Evolutionary conservation across 2,797 vertebrate species (phyloP).

Genomic region (Enteromius anoplus): DNA sequence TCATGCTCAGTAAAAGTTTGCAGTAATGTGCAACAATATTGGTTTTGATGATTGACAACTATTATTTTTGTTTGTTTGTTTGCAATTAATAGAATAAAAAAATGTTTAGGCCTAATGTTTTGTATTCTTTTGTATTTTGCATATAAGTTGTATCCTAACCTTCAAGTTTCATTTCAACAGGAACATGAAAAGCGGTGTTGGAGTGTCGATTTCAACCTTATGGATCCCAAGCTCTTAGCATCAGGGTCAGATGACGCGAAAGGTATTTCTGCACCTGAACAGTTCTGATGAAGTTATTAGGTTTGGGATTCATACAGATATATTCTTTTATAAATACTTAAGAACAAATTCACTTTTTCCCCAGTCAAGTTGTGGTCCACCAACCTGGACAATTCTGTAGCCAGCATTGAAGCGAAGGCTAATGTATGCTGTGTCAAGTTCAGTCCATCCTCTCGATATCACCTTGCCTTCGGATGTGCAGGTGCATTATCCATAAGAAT

Average conservation of each 20-base stretch:
- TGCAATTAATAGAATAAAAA: neutral
- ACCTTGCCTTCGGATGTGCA: slow-evolving; percentile 98
- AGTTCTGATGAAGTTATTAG: neutral
- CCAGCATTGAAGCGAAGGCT: slow-evolving; percentile 98
- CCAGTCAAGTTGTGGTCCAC: slow-evolving; percentile 98
- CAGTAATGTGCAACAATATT: neutral
- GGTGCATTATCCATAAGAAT: slow-evolving; percentile 73
- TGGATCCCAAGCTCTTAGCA: slow-evolving; percentile 98
- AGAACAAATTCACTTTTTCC: neutral
- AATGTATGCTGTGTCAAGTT: slow-evolving; percentile 99
- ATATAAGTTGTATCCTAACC: neutral
- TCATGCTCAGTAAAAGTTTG: neutral
- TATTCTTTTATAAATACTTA: neutral
- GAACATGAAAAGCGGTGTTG: slow-evolving; percentile 99
- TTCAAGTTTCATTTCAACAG: slow-evolving; percentile 70
- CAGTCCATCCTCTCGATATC: slow-evolving; percentile 96
- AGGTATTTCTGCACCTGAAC: slow-evolving; percentile 76
- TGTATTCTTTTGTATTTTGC: too few species aligned
- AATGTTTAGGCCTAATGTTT: too few species aligned
- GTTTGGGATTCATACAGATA: neutral
- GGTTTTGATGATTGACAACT: neutral
- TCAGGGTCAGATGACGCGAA: slow-evolving; percentile 99
- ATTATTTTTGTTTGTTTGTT: neutral
- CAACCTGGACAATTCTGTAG: slow-evolving; percentile 97
- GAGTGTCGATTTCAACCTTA: slow-evolving; percentile 99